phyloP scores from a whole-genome alignment of 2,888 invertebrate species.

The Apamea monoglypha region DNA sequence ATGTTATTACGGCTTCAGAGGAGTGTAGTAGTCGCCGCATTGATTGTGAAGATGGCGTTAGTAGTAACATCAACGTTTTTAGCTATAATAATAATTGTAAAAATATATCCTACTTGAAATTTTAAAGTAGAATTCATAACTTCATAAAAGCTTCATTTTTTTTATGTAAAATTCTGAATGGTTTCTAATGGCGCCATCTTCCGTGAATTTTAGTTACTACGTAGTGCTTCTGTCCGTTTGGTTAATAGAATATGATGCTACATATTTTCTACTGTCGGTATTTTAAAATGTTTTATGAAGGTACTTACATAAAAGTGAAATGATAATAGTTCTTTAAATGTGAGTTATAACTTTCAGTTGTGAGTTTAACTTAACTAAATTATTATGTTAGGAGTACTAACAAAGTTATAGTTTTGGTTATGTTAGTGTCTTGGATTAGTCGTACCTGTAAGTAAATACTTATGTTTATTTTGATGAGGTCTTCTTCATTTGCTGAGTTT shows the following conservation, averaged over 20 bases:
- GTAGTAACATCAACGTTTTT: not conserved
- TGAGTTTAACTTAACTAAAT: too few species aligned
- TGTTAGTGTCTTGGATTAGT: not conserved
- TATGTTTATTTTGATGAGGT: too few species aligned
- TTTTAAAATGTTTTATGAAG: not conserved
- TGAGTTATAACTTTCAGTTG: not conserved
- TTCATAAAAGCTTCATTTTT: not conserved
- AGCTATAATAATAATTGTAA: not conserved
- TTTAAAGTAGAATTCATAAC: not conserved
- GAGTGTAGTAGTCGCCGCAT: constrained; percentile 14
- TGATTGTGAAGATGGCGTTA: constrained; percentile 59
- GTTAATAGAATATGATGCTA: not conserved
- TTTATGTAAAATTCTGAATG: too few species aligned
- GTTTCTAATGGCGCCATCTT: constrained; percentile 53
- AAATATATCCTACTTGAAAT: not conserved
- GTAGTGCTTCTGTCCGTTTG: constrained; percentile 4
- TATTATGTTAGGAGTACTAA: too few species aligned
- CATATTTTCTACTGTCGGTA: not conserved
- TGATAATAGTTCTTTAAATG: not conserved
- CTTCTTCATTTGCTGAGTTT: not conserved
- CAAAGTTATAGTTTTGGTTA: not conserved
- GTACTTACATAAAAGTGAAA: not conserved
- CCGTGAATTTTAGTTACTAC: constrained; percentile 3
- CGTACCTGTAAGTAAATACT: not conserved
- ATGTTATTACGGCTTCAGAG: constrained; percentile 34